Base-by-base conservation (phyloP, 2,888 invertebrate species). In the Caenorhabditis sp. region DNA sequence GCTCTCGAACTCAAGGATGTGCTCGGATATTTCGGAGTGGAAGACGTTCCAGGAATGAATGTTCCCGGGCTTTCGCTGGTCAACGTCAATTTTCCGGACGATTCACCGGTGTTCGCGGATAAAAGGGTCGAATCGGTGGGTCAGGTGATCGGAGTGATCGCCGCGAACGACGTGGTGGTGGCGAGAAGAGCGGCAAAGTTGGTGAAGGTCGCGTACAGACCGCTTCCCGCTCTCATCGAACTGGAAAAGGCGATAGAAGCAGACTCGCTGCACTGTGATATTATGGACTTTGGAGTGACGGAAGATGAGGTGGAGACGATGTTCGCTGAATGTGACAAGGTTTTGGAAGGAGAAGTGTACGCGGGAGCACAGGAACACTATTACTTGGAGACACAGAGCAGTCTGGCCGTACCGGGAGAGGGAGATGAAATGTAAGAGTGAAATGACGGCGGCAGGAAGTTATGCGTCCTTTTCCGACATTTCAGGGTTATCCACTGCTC, bases 31-130 rank as follows among this genome's bases (percentile, higher is more conserved):
- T 93, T 93, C 82, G 93, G 93, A 17, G 92, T 75, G 3, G 11
- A 78, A 41, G 83, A 83, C 55, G 58, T 85, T 13, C 79, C 79
- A 1, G 72, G 72, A 26, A 52, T 41, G 22, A 78, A 78, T 32
- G 15, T 20, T 30, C 78, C 78, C 0, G 78, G 72, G 2, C 27
- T 73, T 2, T 24, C 41, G 13, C 8, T 30, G 0, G 15, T 43
- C 8, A 65, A 63, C 20, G 35, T 58, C 20, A 46, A 26, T 17
- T 45, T 77, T 26, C 90, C 93, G 70, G 93, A 93, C 62, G 95
- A 95, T 85, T 95, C 96, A 89, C 92, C 93, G 89, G 90, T 95
- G 13, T 95, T 96, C 90, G 93, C 93, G n/a, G 92, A 92, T n/a
- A 93, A 78, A 92, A 92, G 89, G 95, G 95, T 24, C 0, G 92